Percentiles rank a stretch among this genome's conserved stretches.
These are phyloP conservation scores for Acleris holmiana DNA, from an alignment of 2,888 invertebrate genomes.

Conservation along the genomic window DNA sequence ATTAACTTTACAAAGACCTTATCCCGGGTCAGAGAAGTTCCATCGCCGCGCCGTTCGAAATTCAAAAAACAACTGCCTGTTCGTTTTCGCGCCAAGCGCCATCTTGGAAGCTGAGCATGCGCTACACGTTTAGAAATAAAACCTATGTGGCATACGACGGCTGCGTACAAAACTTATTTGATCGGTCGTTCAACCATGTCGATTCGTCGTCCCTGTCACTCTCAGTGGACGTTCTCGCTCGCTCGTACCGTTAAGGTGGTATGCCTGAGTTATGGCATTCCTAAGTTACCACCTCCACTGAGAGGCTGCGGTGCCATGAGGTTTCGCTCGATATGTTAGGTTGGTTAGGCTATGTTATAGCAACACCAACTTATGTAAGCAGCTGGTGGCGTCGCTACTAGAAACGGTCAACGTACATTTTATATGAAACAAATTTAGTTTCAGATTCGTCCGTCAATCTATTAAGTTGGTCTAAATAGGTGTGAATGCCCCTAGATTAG, in stretches of 20 bases:
- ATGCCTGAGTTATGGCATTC: constrained; percentile 82
- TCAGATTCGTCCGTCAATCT: neutral
- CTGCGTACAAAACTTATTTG: constrained; percentile 82
- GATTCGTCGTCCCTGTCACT: constrained; percentile 56
- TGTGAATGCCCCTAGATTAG: constrained; percentile 66
- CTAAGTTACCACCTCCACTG: constrained; percentile 75
- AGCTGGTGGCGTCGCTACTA: constrained; percentile 2
- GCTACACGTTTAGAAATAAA: constrained; percentile 77
- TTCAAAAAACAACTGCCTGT: constrained; percentile 40
- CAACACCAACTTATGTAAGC: constrained; percentile 3
- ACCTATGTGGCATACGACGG: constrained; percentile 77
- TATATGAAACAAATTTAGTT: constrained; percentile 4
- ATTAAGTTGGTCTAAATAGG: constrained; percentile 40
- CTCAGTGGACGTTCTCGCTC: constrained; percentile 62
- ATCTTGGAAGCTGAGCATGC: constrained; percentile 65
- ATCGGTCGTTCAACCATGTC: constrained; percentile 84
- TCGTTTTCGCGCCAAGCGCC: constrained; percentile 59
- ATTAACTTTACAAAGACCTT: too few relatives aligned
- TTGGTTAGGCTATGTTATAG: neutral
- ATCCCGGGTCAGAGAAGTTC: neutral
- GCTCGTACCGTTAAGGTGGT: constrained; percentile 80
- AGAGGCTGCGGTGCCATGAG: constrained; percentile 76
- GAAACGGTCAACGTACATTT: neutral
- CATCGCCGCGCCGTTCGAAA: constrained; percentile 6
- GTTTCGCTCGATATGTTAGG: constrained; percentile 63